Evolutionary conservation across 2,113 vertebrate species (phyloP).

Genomic region (Serinus canaria): DNA sequence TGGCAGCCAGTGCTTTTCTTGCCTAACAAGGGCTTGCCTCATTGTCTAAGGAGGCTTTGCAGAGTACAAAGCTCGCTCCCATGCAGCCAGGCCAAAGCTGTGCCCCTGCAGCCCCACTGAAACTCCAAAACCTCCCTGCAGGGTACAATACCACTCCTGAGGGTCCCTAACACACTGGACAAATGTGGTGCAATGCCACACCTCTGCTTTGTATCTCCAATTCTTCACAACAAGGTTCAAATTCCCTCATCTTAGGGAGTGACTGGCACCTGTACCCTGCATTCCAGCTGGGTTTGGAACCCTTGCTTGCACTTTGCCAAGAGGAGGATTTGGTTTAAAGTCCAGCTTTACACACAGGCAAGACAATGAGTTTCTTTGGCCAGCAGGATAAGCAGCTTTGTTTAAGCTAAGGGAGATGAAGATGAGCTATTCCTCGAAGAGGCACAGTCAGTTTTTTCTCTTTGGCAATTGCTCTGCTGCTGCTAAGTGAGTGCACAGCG

Average conservation of each 20-base stretch:
- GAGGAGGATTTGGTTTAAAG: background rate
- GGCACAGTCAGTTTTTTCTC: background rate
- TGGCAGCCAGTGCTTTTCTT: background rate
- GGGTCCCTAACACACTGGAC: background rate
- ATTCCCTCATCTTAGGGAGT: background rate
- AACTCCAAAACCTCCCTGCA: background rate
- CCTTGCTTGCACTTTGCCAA: background rate
- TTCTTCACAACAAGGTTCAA: background rate
- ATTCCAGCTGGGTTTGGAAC: background rate
- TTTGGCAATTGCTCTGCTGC: background rate
- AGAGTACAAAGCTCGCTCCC: background rate
- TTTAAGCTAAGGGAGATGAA: background rate
- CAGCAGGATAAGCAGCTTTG: background rate
- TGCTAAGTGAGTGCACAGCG: background rate
- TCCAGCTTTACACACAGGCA: background rate
- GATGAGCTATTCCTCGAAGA: background rate
- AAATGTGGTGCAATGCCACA: background rate
- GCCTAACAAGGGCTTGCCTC: background rate
- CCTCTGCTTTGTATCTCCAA: background rate
- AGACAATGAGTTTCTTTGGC: background rate
- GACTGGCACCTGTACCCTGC: background rate
- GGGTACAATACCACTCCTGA: fast-evolving
- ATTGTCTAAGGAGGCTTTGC: background rate
- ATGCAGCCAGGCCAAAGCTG: background rate
- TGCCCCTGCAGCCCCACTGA: background rate